Conservation (phyloP, 2,888 invertebrate genomes). For the Eucera pruinosa region DNA sequence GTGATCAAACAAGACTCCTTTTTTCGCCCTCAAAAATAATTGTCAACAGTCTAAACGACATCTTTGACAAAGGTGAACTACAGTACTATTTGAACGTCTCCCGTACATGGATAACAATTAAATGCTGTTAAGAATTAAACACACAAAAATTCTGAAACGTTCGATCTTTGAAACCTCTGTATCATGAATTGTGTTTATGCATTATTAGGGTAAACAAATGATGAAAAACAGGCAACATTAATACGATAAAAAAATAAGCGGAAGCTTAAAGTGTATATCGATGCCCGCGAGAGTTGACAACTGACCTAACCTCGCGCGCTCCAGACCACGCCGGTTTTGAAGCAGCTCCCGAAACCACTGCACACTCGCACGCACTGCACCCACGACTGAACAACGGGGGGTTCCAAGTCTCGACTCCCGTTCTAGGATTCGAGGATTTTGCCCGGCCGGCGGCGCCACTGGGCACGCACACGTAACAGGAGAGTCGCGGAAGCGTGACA, state of each 20-base stretch:
- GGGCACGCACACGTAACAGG: slow-evolving; percentile 45
- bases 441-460: slow-evolving; percentile 73
- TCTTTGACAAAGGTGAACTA: too few species aligned
- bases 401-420: slow-evolving; percentile 35
- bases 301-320: slow-evolving; percentile 80
- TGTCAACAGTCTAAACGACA: background rate
- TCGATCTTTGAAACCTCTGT: background rate
- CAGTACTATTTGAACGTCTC: background rate
- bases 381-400: slow-evolving; percentile 69
- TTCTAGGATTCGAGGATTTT: slow-evolving; percentile 56
- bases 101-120: too few species aligned
- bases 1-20: background rate
- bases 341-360: slow-evolving; percentile 78
- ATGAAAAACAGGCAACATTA: background rate
- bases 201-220: background rate
- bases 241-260: background rate
- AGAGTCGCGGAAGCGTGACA: slow-evolving; percentile 34
- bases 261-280: background rate
- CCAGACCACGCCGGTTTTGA: slow-evolving; percentile 67
- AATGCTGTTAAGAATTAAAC: background rate
- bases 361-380: slow-evolving; percentile 83
- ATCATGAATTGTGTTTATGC: background rate
- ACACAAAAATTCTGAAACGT: background rate
- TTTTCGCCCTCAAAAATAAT: background rate
- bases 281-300: slow-evolving; percentile 24